Evolutionary conservation across 2,888 invertebrate species (phyloP), one percentile per base, ranked within the genome.

Genomic region (Ochropleura plecta): DNA sequence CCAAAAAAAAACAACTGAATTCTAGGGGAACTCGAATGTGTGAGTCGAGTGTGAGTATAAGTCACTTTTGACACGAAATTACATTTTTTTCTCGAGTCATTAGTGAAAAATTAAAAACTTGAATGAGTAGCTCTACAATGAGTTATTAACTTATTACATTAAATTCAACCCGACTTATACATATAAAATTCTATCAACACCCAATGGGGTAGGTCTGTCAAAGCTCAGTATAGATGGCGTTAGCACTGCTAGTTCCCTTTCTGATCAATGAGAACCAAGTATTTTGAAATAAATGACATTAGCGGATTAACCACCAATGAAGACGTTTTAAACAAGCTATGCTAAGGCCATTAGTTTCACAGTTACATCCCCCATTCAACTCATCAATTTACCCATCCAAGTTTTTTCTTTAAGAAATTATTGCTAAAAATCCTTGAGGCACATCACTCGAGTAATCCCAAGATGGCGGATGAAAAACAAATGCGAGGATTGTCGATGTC

Each of bases 401-500:
- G 82, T 57, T 81, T 68, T 48, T 44, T 57, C 48, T 59, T n/a
- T 48, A 70, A 44, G 48, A 67, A 85, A 76, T 85, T 81, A 70
- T 72, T 76, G 70, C 82, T 76, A 64, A 65, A 44, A 48, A 48
- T n/a, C 9, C 67, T 70, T 73, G 77, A 82, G 72, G 77, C 82
- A 63, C 51, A 70, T 18, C 65, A 82, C 82, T 70, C 83, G 75
- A 86, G 68, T 40, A 40, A 40, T 63, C 57, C 84, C 78, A 77
- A 68, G 18, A 69, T 55, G 63, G 82, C 69, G 68, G 73, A 77
- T 70, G 63, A 78, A 82, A 81, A 78, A 78, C 77, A 83, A 86
- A 87, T 88, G 87, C 85, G 87, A 87, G 87, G 87, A 80, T 80
- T 70, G 77, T 87, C 88, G 85, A 87, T 86, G 85, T 77, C 78